phyloP scores from a whole-genome alignment of 2,888 invertebrate genomes.

The Megamerina dolium region DNA sequence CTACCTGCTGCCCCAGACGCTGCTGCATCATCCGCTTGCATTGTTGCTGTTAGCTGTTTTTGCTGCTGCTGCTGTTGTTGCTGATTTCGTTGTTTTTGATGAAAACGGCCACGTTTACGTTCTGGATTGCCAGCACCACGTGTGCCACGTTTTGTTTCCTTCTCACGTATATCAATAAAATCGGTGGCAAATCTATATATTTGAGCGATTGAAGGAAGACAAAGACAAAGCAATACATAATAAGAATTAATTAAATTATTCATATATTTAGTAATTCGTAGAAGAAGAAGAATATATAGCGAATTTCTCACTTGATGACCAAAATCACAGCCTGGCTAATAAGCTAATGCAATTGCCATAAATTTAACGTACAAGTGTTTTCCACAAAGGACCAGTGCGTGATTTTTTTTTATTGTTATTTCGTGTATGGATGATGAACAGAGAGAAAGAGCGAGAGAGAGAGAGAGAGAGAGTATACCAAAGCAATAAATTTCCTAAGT shows the following conservation, averaged over 20 bases:
- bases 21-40: slow-evolving; percentile 31
- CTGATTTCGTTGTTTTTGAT: slow-evolving; percentile 26
- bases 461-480: too few species aligned
- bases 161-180: slow-evolving; percentile 89
- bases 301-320: too few species aligned
- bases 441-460: too few species aligned
- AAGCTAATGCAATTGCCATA: background rate
- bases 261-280: too few species aligned
- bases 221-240: slow-evolving; percentile 10
- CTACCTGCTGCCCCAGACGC: slow-evolving; percentile 20
- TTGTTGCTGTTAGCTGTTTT: too few species aligned
- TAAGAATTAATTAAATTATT: too few species aligned
- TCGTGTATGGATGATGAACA: too few species aligned
- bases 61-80: slow-evolving; percentile 19
- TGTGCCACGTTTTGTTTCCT: slow-evolving; percentile 79
- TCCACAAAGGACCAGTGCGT: too few species aligned
- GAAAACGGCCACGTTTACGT: slow-evolving; percentile 25
- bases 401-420: too few species aligned
- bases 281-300: too few species aligned
- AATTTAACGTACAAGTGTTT: background rate
- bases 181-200: slow-evolving; percentile 84
- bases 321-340: too few species aligned
- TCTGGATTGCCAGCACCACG: slow-evolving; percentile 53
- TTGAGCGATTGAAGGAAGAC: slow-evolving; percentile 18
- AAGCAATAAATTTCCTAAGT: too few species aligned